Evolutionary conservation across 2,113 vertebrate genomes (phyloP), one percentile per base, ranked within the genome.

Genomic region (Oryzias celebensis): DNA sequence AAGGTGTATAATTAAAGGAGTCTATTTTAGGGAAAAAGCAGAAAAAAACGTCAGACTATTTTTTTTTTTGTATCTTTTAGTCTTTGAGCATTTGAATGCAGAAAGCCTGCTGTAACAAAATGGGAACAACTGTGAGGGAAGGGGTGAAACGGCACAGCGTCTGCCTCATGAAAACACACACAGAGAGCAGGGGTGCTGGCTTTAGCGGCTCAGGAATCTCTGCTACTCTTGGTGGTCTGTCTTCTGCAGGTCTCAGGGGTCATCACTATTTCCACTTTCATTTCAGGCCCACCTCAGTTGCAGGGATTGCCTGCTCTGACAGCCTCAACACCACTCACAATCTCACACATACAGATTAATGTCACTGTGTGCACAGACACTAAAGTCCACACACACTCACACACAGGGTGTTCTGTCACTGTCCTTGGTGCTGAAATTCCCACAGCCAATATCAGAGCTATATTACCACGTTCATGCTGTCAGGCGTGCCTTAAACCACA

Each of bases 221-320:
- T 54, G 51, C 66, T 28, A 44, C 55, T 85, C 80, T 63, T 65
- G 46, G 77, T 75, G 65, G 76, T 80, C 71, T 71, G 59, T 73
- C 60, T 68, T 62, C 72, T 52, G 47, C 73, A 77, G 56, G 61
- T 71, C 82, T 59, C 77, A 28, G 65, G 81, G 65, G 73, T 75
- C 77, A 60, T 70, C 76, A 46, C 58, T 60, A 53, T 74, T 71
- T 85, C 73, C 68, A 53, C 76, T 76, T 68, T 75, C 71, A 78
- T 73, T 77, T 63, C 62, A 14, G 26, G 20, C 55, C 55, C 62
- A 62, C 55, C 43, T 18, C 17, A 63, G 59, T 71, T 68, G 66
- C 44, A 8, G 65, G 67, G 23, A 68, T 28, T 26, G 24, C 26
- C 62, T 54, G 52, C 5, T 13, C 47, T 62, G 76, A 77, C 28